phyloP scores from a whole-genome alignment of 2,113 vertebrate species.

The Boulengeromyrus knoepffleri region DNA sequence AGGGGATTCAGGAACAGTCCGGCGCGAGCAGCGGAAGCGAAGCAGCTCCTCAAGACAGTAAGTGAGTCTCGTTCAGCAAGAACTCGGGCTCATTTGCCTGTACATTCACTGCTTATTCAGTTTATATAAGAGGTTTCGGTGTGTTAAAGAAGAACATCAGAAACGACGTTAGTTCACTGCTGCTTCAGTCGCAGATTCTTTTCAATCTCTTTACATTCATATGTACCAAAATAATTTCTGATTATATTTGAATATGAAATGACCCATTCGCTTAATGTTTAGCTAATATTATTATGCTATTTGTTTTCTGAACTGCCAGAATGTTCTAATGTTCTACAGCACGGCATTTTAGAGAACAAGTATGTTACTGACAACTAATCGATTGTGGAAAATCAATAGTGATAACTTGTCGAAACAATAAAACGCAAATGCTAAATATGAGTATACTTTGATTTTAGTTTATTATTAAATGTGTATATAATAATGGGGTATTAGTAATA shows the following conservation, averaged over 20 bases:
- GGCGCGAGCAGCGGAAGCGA: slow-evolving; percentile 73
- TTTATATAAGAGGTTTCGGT: neutral
- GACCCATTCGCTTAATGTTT: neutral
- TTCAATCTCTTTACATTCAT: neutral
- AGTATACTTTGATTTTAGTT: neutral
- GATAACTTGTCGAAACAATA: neutral
- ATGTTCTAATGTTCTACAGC: neutral
- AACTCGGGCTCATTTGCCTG: neutral
- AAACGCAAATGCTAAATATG: neutral
- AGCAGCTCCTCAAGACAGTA: slow-evolving; percentile 64
- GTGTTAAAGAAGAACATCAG: neutral
- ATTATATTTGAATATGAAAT: neutral
- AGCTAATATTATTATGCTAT: neutral
- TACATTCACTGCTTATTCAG: neutral
- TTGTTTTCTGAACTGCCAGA: neutral
- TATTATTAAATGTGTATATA: neutral
- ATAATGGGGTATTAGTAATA: neutral
- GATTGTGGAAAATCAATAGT: neutral
- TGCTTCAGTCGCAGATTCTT: neutral
- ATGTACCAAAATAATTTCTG: neutral
- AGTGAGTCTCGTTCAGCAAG: slow-evolving; percentile 32
- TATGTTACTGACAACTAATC: neutral
- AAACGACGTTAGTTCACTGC: neutral
- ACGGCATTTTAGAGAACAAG: neutral
- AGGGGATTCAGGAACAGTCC: slow-evolving; percentile 56